Conservation (phyloP, 2,888 invertebrate species). For the Pheosia gnoma region DNA sequence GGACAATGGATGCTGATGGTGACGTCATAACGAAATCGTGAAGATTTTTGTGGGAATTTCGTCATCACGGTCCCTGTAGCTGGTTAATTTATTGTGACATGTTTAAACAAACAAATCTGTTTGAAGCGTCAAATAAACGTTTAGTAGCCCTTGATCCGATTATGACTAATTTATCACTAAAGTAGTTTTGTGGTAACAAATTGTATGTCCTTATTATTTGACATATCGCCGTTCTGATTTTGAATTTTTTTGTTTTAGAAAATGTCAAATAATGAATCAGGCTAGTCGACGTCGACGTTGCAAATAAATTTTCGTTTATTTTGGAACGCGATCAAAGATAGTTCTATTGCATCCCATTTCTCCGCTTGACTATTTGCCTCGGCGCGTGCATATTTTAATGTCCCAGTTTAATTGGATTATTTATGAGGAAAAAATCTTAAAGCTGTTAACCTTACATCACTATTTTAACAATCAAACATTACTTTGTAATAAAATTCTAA, state of each 20-base stretch:
- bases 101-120: conserved; percentile 14
- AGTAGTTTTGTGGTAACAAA: conserved; percentile 8
- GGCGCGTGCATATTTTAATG: conserved; percentile 7
- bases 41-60: conserved; percentile 20
- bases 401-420: conserved; percentile 9
- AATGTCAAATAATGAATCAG: conserved; percentile 15
- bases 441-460: not conserved
- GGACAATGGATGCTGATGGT: conserved; percentile 30
- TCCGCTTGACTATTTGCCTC: conserved; percentile 5
- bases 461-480: not conserved
- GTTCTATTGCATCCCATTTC: conserved; percentile 5
- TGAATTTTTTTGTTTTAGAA: not conserved
- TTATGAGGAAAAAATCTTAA: not conserved
- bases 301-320: conserved; percentile 15
- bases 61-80: conserved; percentile 18
- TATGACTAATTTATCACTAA: conserved; percentile 8
- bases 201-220: conserved; percentile 19
- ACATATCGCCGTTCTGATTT: conserved; percentile 25
- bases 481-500: no score
- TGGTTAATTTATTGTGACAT: conserved; percentile 19
- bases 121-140: not conserved
- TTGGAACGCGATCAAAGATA: conserved; percentile 25
- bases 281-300: conserved; percentile 14
- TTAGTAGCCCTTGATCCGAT: conserved; percentile 4
- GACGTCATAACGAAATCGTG: conserved; percentile 24